Evolutionary conservation across 1,140 invertebrate genomes (phyloP).

Genomic region (Diplogasteroides magnus): DNA sequence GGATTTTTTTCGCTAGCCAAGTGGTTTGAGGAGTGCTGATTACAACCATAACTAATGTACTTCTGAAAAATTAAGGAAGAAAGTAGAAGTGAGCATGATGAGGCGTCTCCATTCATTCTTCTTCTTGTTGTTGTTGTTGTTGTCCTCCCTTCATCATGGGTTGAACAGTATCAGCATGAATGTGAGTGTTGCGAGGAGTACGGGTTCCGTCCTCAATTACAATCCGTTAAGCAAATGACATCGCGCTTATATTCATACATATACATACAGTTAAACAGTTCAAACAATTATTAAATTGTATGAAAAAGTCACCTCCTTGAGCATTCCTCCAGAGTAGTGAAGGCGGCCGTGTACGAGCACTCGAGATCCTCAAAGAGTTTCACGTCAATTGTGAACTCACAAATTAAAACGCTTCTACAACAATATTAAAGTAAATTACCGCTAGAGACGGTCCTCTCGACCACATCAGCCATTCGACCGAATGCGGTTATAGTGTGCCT

Average conservation of each 20-base stretch:
- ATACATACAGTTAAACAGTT: too few species aligned
- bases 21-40: too few species aligned
- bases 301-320: conserved; percentile 2
- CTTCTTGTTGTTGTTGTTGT: too few species aligned
- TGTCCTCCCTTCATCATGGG: too few species aligned
- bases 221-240: background rate
- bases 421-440: background rate
- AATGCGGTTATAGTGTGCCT: background rate
- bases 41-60: too few species aligned
- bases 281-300: background rate
- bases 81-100: too few species aligned
- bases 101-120: too few species aligned
- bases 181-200: background rate
- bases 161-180: background rate
- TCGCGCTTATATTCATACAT: background rate
- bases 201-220: conserved; percentile 1
- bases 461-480: background rate
- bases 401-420: background rate
- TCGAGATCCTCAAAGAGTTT: background rate
- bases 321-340: background rate
- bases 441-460: background rate
- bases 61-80: too few species aligned
- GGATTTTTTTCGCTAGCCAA: too few species aligned
- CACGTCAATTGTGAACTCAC: background rate
- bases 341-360: conserved; percentile 11